These are phyloP conservation scores for Uropsilus gracilis DNA, from an alignment of 2,113 vertebrate species.

Conservation along the genomic window DNA sequence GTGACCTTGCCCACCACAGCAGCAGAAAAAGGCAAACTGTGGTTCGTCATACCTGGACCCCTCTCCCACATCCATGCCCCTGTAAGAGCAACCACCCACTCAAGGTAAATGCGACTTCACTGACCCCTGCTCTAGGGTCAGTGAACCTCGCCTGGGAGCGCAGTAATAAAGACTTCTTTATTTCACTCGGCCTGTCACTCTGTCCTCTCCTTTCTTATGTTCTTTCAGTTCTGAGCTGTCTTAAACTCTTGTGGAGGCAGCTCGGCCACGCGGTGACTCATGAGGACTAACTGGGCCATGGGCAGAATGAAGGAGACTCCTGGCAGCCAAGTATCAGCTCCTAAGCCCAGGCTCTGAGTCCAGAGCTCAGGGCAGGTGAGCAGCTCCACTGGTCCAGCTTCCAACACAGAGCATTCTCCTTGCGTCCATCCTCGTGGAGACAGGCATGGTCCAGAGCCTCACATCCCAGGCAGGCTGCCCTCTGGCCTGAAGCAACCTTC, in stretches of 20 bases:
- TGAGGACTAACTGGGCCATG: background rate
- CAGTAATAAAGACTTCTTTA: too few species aligned
- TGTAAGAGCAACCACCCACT: too few species aligned
- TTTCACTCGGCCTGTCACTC: too few species aligned
- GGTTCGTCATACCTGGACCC: too few species aligned
- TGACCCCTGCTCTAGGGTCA: too few species aligned
- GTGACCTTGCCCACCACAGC: too few species aligned
- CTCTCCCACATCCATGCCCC: too few species aligned
- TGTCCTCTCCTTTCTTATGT: too few species aligned
- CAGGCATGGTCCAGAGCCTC: conserved; percentile 38
- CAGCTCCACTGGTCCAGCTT: background rate
- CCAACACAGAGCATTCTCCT: background rate
- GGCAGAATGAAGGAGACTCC: conserved; percentile 60
- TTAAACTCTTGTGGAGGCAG: background rate
- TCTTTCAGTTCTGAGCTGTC: conserved; percentile 36
- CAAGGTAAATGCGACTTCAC: too few species aligned
- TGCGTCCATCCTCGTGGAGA: conserved; percentile 58
- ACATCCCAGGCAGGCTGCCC: conserved; percentile 69
- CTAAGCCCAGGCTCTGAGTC: conserved; percentile 26
- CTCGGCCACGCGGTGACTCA: conserved; percentile 45
- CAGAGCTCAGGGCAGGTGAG: background rate
- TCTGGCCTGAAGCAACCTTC: conserved; percentile 82
- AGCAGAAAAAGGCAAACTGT: too few species aligned
- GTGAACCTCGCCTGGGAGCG: too few species aligned
- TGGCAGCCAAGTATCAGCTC: conserved; percentile 31